These are phyloP conservation scores for Sylvilagus floridanus DNA, from an alignment of 2,797 vertebrate genomes.

Conservation along the genomic window DNA sequence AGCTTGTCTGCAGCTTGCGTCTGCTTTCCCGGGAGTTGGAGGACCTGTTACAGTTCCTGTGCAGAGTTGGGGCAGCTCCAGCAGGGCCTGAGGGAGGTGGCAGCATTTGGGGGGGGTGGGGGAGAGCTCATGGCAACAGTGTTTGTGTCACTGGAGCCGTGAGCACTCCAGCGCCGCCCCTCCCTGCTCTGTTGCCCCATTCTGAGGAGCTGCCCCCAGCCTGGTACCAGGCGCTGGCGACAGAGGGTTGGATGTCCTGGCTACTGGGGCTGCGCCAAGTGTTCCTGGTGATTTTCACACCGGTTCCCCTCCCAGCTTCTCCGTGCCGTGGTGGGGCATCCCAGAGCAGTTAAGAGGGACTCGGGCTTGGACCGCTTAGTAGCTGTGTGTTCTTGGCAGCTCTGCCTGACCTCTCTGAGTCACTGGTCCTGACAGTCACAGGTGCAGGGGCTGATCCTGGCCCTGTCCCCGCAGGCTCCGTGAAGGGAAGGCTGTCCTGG, in stretches of 20 bases:
- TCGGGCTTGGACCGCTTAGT: not conserved
- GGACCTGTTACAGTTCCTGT: not conserved
- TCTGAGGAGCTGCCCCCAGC: not conserved
- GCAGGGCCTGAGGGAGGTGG: no score
- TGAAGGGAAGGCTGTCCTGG: not conserved
- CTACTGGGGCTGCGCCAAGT: not conserved
- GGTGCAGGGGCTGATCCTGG: not conserved
- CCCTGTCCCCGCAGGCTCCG: not conserved
- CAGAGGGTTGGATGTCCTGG: not conserved
- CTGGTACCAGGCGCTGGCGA: not conserved
- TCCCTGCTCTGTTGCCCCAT: not conserved
- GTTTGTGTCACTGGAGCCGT: not conserved
- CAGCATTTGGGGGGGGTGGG: no score
- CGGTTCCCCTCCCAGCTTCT: not conserved
- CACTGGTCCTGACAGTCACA: not conserved
- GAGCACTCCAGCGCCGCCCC: not conserved
- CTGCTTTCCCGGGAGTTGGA: not conserved
- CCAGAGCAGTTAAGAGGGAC: not conserved
- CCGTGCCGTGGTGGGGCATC: not conserved
- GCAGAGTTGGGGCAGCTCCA: not conserved
- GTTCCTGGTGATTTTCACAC: not conserved
- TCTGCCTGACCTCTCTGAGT: conserved; percentile 1
- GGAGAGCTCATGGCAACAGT: not conserved
- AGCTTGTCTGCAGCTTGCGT: not conserved
- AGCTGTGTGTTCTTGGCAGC: not conserved